These are phyloP conservation scores for Thecocarcelia acutangulata DNA, from an alignment of 2,888 invertebrate genomes.

Conservation along the genomic window DNA sequence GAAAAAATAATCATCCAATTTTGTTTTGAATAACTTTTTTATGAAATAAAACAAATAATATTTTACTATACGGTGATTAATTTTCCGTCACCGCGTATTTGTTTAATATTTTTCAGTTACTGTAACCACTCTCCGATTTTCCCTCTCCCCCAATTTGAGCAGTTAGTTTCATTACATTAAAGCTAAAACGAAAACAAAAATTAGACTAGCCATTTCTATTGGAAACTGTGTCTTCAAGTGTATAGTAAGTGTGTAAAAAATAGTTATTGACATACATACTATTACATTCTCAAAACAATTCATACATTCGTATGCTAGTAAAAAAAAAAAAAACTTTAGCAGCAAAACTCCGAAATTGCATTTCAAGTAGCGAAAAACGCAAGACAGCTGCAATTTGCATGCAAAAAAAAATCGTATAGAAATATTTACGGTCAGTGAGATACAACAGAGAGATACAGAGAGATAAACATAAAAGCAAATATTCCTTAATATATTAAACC, in stretches of 20 bases:
- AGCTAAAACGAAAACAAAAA: too few species aligned
- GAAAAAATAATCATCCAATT: too few species aligned
- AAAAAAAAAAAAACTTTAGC: slow-evolving; percentile 30
- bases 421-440: slow-evolving; percentile 22
- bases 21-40: too few species aligned
- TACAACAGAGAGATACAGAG: slow-evolving; percentile 28
- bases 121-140: too few species aligned
- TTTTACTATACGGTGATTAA: too few species aligned
- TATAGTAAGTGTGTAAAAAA: slow-evolving; percentile 18
- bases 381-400: slow-evolving; percentile 68
- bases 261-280: slow-evolving; percentile 50
- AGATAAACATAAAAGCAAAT: slow-evolving; percentile 21
- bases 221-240: slow-evolving; percentile 14
- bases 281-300: not conserved
- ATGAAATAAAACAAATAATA: too few species aligned
- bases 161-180: too few species aligned
- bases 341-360: slow-evolving; percentile 64
- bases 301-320: slow-evolving; percentile 22
- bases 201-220: too few species aligned
- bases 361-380: slow-evolving; percentile 62
- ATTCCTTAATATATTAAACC: not conserved
- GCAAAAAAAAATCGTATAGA: slow-evolving; percentile 44
- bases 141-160: too few species aligned
- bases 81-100: too few species aligned
- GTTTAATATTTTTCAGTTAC: too few species aligned